Evolutionary conservation across 2,888 invertebrate species (phyloP).

Genomic region (Rotaria socialis): DNA sequence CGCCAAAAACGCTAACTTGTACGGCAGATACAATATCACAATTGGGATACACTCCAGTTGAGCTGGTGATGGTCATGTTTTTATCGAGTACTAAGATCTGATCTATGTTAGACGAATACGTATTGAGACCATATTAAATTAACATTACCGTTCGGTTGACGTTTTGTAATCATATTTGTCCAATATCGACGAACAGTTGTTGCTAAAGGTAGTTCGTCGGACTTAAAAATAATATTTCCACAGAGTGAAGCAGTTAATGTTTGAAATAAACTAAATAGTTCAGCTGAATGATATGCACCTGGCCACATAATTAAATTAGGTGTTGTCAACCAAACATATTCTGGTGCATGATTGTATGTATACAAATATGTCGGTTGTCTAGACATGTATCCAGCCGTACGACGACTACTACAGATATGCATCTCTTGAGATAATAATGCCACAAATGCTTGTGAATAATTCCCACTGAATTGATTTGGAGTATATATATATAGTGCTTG

Average conservation of each 20-base stretch:
- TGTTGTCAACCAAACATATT: not conserved
- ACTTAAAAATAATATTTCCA: not conserved
- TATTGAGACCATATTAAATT: not conserved
- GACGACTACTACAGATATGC: not conserved
- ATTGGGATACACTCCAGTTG: not conserved
- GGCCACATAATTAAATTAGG: not conserved
- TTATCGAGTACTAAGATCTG: not conserved
- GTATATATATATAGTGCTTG: not conserved
- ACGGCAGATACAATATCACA: not conserved
- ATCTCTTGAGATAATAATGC: not conserved
- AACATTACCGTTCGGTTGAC: not conserved
- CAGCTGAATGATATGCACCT: slow-evolving; percentile 15
- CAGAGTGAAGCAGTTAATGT: not conserved
- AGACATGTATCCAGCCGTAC: slow-evolving; percentile 4
- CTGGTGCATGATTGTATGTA: not conserved
- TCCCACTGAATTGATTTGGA: not conserved
- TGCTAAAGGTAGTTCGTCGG: not conserved
- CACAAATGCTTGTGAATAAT: not conserved
- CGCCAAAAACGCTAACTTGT: not conserved
- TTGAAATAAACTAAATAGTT: slow-evolving; percentile 12
- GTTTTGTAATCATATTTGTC: not conserved
- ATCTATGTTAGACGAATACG: not conserved
- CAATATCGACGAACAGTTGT: not conserved
- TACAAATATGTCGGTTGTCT: not conserved
- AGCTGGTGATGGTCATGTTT: not conserved